Conservation (phyloP, 2,888 invertebrate species). For the Malthinus flaveolus region DNA sequence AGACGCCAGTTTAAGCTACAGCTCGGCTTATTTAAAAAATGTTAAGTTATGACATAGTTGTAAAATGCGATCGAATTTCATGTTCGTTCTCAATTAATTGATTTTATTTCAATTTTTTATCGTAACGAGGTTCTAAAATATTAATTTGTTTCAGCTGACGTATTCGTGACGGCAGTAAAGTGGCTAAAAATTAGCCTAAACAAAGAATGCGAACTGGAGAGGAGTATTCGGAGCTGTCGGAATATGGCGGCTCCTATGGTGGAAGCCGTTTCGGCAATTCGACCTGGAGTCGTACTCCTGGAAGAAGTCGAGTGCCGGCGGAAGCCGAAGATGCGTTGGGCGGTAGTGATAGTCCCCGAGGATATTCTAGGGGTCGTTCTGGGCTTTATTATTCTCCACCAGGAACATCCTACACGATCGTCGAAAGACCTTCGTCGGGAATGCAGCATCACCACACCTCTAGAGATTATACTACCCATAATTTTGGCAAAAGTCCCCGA, state of each 20-base stretch:
- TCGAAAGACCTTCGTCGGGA: slow-evolving; percentile 76
- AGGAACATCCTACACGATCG: slow-evolving; percentile 86
- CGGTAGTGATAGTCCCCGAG: slow-evolving; percentile 55
- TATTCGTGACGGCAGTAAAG: slow-evolving; percentile 51
- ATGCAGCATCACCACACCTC: slow-evolving; percentile 57
- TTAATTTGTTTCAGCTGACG: slow-evolving; percentile 42
- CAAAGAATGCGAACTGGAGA: slow-evolving; percentile 50
- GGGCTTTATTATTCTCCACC: slow-evolving; percentile 85
- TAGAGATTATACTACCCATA: slow-evolving; percentile 37
- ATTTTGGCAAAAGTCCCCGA: slow-evolving; percentile 54
- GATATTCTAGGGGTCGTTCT: slow-evolving; percentile 60
- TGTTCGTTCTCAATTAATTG: not conserved
- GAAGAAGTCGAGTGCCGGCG: slow-evolving; percentile 56
- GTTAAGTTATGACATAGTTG: not conserved
- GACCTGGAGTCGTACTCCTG: slow-evolving; percentile 30
- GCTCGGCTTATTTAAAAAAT: slow-evolving; percentile 12
- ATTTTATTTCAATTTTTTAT: not conserved
- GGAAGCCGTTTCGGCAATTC: slow-evolving; percentile 36
- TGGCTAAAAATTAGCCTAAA: slow-evolving; percentile 45
- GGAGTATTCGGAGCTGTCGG: slow-evolving; percentile 55
- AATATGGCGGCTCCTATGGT: slow-evolving; percentile 51
- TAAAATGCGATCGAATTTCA: too few species aligned
- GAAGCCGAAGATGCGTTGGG: slow-evolving; percentile 63
- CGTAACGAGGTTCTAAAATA: not conserved
- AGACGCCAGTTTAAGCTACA: slow-evolving; percentile 16